phyloP scores from a whole-genome alignment of 2,797 vertebrate species.

The Epinephelus malabaricus region DNA sequence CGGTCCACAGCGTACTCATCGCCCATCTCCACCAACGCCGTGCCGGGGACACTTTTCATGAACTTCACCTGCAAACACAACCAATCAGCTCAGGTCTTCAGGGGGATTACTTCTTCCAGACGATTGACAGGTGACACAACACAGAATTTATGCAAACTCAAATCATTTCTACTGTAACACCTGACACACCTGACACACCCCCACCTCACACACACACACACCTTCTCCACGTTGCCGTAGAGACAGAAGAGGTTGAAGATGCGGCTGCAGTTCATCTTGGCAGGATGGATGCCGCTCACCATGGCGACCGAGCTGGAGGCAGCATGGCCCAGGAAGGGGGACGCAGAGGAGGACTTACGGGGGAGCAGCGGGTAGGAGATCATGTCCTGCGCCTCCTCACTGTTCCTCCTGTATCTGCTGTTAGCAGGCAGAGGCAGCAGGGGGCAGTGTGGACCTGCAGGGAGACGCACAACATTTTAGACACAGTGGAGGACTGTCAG shows the following conservation, averaged over 20 bases:
- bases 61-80: conserved; percentile 91
- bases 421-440: conserved; percentile 90
- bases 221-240: conserved; percentile 97
- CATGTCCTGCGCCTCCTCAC: conserved; percentile 91
- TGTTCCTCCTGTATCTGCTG: conserved; percentile 91
- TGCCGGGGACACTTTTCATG: conserved; percentile 96
- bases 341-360: conserved; percentile 82
- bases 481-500: neutral
- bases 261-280: conserved; percentile 95
- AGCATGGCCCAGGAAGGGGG: conserved; percentile 85
- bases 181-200: too few relatives aligned
- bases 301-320: conserved; percentile 92
- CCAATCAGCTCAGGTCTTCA: too few relatives aligned
- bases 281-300: conserved; percentile 94
- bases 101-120: too few relatives aligned
- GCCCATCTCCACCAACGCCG: conserved; percentile 95
- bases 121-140: too few relatives aligned
- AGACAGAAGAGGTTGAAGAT: conserved; percentile 98
- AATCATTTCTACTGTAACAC: too few relatives aligned
- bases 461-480: neutral
- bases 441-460: conserved; percentile 90
- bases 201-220: conserved; percentile 54
- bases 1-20: conserved; percentile 96
- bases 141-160: too few relatives aligned
- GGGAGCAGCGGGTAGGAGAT: conserved; percentile 88